These are phyloP conservation scores for Euphonia xanthogaster DNA, from an alignment of 2,797 vertebrate genomes.

Conservation along the genomic window DNA sequence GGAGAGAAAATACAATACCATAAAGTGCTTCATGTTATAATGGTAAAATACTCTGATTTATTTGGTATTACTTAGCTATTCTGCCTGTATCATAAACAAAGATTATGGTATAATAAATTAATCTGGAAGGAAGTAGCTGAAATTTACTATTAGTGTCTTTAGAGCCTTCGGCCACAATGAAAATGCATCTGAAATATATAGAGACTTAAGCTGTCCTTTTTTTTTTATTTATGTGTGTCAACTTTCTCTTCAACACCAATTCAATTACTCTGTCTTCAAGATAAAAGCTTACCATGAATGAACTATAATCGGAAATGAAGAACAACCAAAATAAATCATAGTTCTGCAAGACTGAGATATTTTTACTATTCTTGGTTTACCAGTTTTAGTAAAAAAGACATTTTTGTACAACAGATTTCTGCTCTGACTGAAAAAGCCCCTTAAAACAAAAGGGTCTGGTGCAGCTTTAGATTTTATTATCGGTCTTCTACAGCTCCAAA, in stretches of 20 bases:
- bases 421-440: neutral
- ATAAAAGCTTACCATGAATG: conserved; percentile 49
- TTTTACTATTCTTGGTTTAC: neutral
- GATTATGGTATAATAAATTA: conserved; percentile 57
- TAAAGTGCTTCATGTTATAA: conserved; percentile 9
- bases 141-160: conserved; percentile 51
- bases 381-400: neutral
- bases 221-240: conserved; percentile 34
- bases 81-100: conserved; percentile 52
- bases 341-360: neutral
- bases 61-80: conserved; percentile 46
- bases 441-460: neutral
- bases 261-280: conserved; percentile 49
- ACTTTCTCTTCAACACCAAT: conserved; percentile 48
- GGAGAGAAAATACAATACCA: neutral
- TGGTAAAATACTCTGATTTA: conserved; percentile 48
- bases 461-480: neutral
- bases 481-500: neutral
- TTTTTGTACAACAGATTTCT: neutral
- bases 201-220: neutral
- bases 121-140: conserved; percentile 21
- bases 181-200: conserved; percentile 36
- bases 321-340: conserved; percentile 1
- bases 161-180: conserved; percentile 16
- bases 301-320: conserved; percentile 16